Evolutionary conservation across 2,797 vertebrate species (phyloP).

Genomic region (Coreius guichenoti): DNA sequence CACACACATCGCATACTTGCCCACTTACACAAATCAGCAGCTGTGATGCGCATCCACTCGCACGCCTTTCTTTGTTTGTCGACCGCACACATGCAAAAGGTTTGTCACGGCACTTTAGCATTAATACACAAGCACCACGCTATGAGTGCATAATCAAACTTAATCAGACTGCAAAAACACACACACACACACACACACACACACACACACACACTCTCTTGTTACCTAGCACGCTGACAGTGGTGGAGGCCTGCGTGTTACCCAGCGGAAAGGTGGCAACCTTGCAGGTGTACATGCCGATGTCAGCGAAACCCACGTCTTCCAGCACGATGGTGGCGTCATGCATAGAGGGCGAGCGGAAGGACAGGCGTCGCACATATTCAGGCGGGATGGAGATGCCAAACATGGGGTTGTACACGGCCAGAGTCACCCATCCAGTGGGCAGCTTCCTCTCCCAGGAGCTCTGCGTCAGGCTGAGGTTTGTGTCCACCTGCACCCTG

Average conservation of each 20-base stretch:
- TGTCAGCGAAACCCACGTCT: conserved; percentile 91
- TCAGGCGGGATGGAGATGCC: conserved; percentile 92
- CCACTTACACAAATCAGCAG: conserved; percentile 38
- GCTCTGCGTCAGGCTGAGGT: conserved; percentile 90
- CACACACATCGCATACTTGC: conserved; percentile 30
- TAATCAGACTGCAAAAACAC: conserved; percentile 26
- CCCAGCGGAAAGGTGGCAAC: conserved; percentile 96
- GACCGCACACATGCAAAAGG: conserved; percentile 32
- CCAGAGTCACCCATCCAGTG: conserved; percentile 86
- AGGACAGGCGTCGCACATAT: conserved; percentile 86
- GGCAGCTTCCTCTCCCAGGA: conserved; percentile 93
- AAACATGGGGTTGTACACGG: conserved; percentile 91
- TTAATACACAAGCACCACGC: conserved; percentile 26
- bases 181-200: conserved; percentile 2
- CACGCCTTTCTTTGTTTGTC: conserved; percentile 30
- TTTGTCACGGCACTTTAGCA: conserved; percentile 42
- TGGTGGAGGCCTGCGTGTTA: conserved; percentile 90
- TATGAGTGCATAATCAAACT: conserved; percentile 18
- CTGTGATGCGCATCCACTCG: conserved; percentile 29
- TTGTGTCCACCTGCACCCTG: conserved; percentile 89
- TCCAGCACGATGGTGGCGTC: conserved; percentile 92
- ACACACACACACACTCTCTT: neutral
- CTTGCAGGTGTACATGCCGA: conserved; percentile 94
- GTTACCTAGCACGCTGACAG: conserved; percentile 90
- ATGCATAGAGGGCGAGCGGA: conserved; percentile 88